phyloP scores from a whole-genome alignment of 2,113 vertebrate species.

The Dasyornis broadbenti region DNA sequence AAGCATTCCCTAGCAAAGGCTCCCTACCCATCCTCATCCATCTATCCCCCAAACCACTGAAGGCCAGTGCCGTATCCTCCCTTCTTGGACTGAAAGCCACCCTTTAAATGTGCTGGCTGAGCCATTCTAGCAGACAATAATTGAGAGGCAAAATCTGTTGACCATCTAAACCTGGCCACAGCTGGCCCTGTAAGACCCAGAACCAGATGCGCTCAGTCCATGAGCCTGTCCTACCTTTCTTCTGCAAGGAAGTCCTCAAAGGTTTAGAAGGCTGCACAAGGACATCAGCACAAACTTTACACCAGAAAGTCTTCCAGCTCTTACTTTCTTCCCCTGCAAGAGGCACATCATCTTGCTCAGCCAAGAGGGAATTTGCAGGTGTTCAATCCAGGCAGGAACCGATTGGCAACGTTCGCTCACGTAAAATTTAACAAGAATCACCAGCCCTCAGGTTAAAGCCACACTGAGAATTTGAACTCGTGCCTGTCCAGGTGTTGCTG shows the following conservation, averaged over 20 bases:
- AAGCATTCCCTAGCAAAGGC: neutral
- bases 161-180: neutral
- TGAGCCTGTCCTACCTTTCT: neutral
- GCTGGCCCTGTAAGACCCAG: neutral
- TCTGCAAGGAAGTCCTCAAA: neutral
- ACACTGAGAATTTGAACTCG: conserved; percentile 1
- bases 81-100: neutral
- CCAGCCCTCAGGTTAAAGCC: conserved; percentile 39
- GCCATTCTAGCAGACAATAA: neutral
- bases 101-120: neutral
- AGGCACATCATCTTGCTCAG: neutral
- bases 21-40: neutral
- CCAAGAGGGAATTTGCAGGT: conserved; percentile 47
- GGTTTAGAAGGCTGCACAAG: neutral
- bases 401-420: neutral
- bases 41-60: neutral
- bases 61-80: neutral
- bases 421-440: conserved; percentile 50
- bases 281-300: neutral
- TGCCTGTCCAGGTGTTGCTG: conserved; percentile 39
- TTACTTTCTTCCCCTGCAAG: neutral
- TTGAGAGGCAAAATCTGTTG: neutral
- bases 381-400: neutral
- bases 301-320: neutral
- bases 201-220: neutral